Conservation (phyloP, 1,140 invertebrate genomes). For the Lepidotrigona ventralis region DNA sequence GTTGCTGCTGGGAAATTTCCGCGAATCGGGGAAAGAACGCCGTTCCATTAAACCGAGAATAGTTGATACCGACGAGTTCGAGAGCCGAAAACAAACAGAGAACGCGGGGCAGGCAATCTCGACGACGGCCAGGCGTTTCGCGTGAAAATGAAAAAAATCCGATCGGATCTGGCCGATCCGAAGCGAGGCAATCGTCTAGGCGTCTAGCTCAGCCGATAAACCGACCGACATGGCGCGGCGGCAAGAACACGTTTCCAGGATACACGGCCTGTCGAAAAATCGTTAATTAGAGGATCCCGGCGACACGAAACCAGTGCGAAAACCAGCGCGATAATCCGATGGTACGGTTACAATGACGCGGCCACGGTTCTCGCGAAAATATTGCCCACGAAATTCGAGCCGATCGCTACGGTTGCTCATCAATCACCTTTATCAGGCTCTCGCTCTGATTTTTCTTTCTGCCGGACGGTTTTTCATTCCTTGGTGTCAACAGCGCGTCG, state of each 20-base stretch:
- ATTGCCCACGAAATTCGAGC: conserved; percentile 59
- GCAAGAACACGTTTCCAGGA: no score
- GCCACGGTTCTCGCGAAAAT: conserved; percentile 48
- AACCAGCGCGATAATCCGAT: conserved; percentile 30
- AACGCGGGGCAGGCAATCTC: background rate
- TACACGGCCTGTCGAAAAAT: conserved; percentile 24
- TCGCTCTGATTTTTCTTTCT: conserved; percentile 34
- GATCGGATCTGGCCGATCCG: conserved; percentile 25
- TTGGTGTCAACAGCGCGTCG: conserved; percentile 45
- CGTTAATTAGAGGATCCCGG: conserved; percentile 55
- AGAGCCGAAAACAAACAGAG: background rate
- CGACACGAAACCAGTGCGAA: conserved; percentile 47
- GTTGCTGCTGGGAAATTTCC: background rate
- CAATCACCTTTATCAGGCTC: conserved; percentile 62
- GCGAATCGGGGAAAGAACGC: background rate
- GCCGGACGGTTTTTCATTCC: conserved; percentile 23
- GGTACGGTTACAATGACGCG: conserved; percentile 23
- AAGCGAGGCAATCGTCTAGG: background rate
- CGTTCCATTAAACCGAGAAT: conserved; percentile 11
- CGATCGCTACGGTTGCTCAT: conserved; percentile 62
- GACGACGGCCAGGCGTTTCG: no score
- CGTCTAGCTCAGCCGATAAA: background rate
- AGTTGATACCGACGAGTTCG: conserved; percentile 9
- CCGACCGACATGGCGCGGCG: no score
- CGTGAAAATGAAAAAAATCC: background rate